phyloP scores from a whole-genome alignment of 2,113 vertebrate genomes.

The Indri indri region DNA sequence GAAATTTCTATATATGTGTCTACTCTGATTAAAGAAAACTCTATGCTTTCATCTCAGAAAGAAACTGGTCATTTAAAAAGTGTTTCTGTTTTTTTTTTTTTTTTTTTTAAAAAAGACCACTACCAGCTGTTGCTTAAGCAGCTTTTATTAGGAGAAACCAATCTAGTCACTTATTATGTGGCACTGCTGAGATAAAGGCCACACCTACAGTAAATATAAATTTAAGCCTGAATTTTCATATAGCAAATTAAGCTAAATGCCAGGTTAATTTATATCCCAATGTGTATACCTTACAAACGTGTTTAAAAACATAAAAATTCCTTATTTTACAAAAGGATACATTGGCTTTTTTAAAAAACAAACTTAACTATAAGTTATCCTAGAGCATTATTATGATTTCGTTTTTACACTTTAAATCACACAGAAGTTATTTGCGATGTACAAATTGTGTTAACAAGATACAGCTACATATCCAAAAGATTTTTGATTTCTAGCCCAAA shows the following conservation, averaged over 20 bases:
- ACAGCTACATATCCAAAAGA: neutral
- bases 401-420: constrained; percentile 28
- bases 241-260: neutral
- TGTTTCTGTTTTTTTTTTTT: neutral
- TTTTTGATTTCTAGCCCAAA: neutral
- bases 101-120: neutral
- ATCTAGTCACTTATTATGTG: neutral
- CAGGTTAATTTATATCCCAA: neutral
- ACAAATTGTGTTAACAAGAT: neutral
- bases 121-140: neutral
- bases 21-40: neutral
- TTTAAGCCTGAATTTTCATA: neutral
- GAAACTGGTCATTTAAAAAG: constrained; percentile 1
- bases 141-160: neutral
- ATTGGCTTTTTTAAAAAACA: neutral
- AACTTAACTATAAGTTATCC: neutral
- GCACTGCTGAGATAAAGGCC: neutral
- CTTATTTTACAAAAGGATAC: constrained; percentile 29
- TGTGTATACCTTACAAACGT: neutral
- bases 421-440: neutral
- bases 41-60: neutral
- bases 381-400: neutral
- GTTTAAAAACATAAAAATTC: constrained; percentile 5
- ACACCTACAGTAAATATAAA: neutral
- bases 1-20: neutral